Conservation (phyloP, 2,113 vertebrate genomes). For the Empidonax traillii region DNA sequence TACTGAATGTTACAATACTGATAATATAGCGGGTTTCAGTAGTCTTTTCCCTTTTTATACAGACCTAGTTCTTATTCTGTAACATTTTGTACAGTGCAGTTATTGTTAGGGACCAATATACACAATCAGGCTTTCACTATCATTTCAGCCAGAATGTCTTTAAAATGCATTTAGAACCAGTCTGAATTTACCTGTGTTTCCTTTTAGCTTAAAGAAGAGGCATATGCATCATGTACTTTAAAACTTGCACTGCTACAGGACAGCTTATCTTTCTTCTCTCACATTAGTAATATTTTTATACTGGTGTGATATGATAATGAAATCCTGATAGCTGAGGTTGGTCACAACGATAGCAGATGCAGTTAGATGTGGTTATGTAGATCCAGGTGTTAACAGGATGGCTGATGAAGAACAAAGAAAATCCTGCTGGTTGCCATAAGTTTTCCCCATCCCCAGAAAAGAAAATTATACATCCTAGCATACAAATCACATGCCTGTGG, state of each 20-base stretch:
- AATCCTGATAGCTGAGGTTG: constrained; percentile 36
- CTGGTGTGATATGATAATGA: constrained; percentile 48
- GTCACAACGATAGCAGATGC: constrained; percentile 25
- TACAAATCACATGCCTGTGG: constrained; percentile 58
- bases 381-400: constrained; percentile 18
- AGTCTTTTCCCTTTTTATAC: neutral
- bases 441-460: neutral
- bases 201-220: neutral
- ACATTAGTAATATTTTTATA: neutral
- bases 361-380: constrained; percentile 49
- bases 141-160: constrained; percentile 34
- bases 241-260: neutral
- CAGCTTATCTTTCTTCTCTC: neutral
- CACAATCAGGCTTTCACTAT: constrained; percentile 55
- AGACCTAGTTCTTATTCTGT: neutral
- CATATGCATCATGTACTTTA: neutral
- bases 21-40: neutral
- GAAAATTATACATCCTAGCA: neutral
- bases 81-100: neutral
- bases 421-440: neutral
- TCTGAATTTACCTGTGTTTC: neutral
- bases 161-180: neutral
- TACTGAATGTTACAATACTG: neutral
- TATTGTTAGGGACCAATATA: constrained; percentile 40
- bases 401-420: constrained; percentile 31